Conservation (phyloP, 2,113 vertebrate species). For the Datnioides undecimradiatus region DNA sequence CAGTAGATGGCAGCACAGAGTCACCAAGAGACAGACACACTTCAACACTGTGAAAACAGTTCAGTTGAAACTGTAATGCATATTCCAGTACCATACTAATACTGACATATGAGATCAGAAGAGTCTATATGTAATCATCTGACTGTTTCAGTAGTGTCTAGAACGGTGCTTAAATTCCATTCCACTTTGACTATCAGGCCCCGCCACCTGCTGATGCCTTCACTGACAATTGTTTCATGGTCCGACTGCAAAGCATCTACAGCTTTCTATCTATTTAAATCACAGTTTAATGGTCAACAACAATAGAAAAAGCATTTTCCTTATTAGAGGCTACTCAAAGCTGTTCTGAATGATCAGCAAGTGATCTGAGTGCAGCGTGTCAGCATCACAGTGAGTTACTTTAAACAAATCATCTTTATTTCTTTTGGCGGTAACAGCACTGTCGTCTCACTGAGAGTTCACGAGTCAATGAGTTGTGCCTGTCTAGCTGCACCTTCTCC, state of each 20-base stretch:
- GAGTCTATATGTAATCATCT: not conserved
- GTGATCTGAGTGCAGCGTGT: not conserved
- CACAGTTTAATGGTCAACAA: not conserved
- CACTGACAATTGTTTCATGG: not conserved
- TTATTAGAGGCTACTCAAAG: not conserved
- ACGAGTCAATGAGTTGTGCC: not conserved
- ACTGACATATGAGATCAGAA: not conserved
- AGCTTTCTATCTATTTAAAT: not conserved
- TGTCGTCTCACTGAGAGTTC: too few species aligned
- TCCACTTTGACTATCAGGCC: not conserved
- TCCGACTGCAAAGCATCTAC: not conserved
- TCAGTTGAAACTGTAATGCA: not conserved
- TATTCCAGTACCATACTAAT: not conserved
- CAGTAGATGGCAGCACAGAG: constrained; percentile 19
- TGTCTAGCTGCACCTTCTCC: not conserved
- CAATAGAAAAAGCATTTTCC: too few species aligned
- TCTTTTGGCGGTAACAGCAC: not conserved
- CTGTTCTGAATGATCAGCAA: too few species aligned
- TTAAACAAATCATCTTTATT: not conserved
- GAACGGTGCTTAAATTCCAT: not conserved
- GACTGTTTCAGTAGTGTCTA: not conserved
- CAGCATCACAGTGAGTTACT: not conserved
- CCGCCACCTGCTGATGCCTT: not conserved
- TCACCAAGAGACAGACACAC: not conserved
- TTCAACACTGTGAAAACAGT: not conserved